Evolutionary conservation across 92 coral and sea anemone genomes (phyloP).

Genomic region (Umimayanthus chanpuru): DNA sequence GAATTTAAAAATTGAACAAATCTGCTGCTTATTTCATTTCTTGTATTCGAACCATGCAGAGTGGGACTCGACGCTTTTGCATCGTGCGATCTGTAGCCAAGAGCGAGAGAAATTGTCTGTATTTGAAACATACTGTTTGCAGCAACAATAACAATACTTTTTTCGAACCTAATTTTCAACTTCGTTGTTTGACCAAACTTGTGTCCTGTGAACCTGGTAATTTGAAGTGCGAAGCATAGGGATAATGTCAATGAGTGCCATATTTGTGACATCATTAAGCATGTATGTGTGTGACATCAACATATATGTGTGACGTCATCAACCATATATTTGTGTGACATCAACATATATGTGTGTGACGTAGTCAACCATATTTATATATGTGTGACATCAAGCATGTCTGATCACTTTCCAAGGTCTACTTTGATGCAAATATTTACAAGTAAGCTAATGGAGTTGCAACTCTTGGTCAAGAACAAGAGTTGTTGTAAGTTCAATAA

Average conservation of each 20-base stretch:
- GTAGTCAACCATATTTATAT: no score
- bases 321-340: no score
- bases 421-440: background rate
- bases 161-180: background rate
- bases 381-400: background rate
- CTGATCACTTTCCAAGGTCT: background rate
- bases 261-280: no score
- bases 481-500: background rate
- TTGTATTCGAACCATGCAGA: background rate
- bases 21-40: background rate
- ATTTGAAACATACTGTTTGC: background rate
- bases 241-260: no score
- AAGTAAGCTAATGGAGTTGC: background rate
- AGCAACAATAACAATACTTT: background rate
- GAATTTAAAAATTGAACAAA: background rate
- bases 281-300: background rate
- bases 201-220: background rate
- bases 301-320: background rate
- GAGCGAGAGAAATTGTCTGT: background rate
- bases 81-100: background rate
- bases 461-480: background rate
- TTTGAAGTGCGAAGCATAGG: background rate
- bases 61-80: background rate
- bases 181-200: no score
- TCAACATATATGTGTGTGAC: no score